Percentiles rank a stretch among this genome's conserved stretches.
Conservation (phyloP, 1,140 invertebrate genomes). For the Aethina tumida region DNA sequence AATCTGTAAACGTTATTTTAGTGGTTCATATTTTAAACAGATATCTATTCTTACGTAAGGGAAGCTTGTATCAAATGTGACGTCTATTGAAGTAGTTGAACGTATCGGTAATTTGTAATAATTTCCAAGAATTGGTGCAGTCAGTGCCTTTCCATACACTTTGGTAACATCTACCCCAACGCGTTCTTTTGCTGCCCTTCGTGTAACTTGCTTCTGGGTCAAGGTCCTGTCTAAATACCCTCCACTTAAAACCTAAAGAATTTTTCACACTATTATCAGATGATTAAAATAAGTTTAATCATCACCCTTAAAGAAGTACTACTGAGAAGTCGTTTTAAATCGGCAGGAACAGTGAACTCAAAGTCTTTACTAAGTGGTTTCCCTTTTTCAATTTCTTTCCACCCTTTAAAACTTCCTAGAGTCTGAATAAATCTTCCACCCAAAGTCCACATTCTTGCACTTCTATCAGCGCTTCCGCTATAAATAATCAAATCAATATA, state of each 20-base stretch:
- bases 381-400: slow-evolving; percentile 38
- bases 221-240: slow-evolving; percentile 23
- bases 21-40: slow-evolving; percentile 3
- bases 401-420: slow-evolving; percentile 51
- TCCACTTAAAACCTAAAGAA: slow-evolving; percentile 25
- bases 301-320: slow-evolving; percentile 52
- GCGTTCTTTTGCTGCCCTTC: slow-evolving; percentile 23
- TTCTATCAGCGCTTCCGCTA: slow-evolving; percentile 61
- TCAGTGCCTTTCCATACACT: slow-evolving; percentile 32
- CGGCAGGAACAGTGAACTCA: slow-evolving; percentile 46
- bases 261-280: not conserved
- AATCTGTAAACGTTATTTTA: slow-evolving; percentile 23
- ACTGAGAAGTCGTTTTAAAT: slow-evolving; percentile 52
- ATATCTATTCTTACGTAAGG: slow-evolving; percentile 25
- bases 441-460: slow-evolving; percentile 57
- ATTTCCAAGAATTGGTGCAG: slow-evolving; percentile 30
- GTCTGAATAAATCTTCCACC: slow-evolving; percentile 58
- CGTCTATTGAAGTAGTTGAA: slow-evolving; percentile 24
- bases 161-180: slow-evolving; percentile 23
- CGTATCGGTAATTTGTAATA: slow-evolving; percentile 28
- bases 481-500: slow-evolving; percentile 5
- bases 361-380: slow-evolving; percentile 18
- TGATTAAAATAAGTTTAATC: not conserved
- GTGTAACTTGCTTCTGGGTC: slow-evolving; percentile 28
- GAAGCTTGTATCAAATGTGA: slow-evolving; percentile 31